Conservation (phyloP, 1,140 invertebrate genomes). For the Charaxes varanes region DNA sequence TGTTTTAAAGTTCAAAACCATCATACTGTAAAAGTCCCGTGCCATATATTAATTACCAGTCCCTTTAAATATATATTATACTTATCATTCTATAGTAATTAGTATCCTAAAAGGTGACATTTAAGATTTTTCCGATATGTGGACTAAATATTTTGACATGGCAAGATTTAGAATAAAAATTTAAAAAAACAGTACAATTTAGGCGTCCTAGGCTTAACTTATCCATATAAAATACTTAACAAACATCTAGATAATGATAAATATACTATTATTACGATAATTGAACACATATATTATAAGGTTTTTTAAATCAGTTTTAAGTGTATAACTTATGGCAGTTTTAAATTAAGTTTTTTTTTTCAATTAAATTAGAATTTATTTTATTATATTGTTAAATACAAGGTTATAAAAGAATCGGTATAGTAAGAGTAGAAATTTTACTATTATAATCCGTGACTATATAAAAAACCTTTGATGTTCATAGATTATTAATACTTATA, state of each 20-base stretch:
- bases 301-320: constrained; percentile 6
- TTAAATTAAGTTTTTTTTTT: constrained; percentile 11
- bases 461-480: not conserved
- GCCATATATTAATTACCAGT: too few species aligned
- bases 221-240: constrained; percentile 19
- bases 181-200: constrained; percentile 1
- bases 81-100: too few species aligned
- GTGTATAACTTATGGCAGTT: constrained; percentile 14
- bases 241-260: constrained; percentile 38
- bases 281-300: constrained; percentile 43
- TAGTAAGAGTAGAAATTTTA: not conserved
- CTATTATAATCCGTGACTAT: not conserved
- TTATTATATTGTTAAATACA: too few species aligned
- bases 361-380: too few species aligned
- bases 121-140: too few species aligned
- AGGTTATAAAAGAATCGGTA: too few species aligned
- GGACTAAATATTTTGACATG: too few species aligned
- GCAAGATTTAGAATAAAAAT: not conserved
- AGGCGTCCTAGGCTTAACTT: constrained; percentile 14
- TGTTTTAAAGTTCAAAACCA: too few species aligned
- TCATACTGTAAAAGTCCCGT: too few species aligned
- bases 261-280: constrained; percentile 35
- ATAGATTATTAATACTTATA: constrained; percentile 5
- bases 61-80: too few species aligned
- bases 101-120: too few species aligned